Conservation (phyloP, 2,113 vertebrate genomes). For the Taurulus bubalis region DNA sequence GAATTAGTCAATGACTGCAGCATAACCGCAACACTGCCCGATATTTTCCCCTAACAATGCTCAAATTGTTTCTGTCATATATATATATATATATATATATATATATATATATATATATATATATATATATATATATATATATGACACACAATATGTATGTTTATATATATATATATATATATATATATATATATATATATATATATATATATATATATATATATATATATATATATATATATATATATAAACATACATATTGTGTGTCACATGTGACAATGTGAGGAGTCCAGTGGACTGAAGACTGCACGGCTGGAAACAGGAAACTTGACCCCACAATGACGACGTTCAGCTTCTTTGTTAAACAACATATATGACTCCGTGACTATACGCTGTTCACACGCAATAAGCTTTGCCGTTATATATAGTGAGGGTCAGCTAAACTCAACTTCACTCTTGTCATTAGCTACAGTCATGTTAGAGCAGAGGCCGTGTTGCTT, state of each 20-base stretch:
- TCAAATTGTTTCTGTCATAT: background rate
- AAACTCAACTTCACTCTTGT: conserved; percentile 15
- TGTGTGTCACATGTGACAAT: background rate
- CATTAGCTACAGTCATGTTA: conserved; percentile 26
- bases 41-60: background rate
- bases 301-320: background rate
- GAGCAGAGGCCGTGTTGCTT: background rate
- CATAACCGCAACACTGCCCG: background rate
- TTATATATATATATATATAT: too few relatives aligned
- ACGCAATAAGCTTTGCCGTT: background rate
- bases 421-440: background rate
- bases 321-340: conserved; percentile 15
- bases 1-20: background rate
- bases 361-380: background rate
- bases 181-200: too few relatives aligned
- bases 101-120: too few relatives aligned
- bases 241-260: too few relatives aligned
- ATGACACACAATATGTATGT: too few relatives aligned
- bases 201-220: too few relatives aligned
- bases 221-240: too few relatives aligned
- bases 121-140: too few relatives aligned
- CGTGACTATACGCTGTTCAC: conserved; percentile 1
- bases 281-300: background rate
- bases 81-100: too few relatives aligned
- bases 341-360: background rate